A percentile compares a stretch with the other conserved stretches of the same genome.
Conservation (phyloP, 2,113 vertebrate genomes). For the Crotalus helleri region DNA sequence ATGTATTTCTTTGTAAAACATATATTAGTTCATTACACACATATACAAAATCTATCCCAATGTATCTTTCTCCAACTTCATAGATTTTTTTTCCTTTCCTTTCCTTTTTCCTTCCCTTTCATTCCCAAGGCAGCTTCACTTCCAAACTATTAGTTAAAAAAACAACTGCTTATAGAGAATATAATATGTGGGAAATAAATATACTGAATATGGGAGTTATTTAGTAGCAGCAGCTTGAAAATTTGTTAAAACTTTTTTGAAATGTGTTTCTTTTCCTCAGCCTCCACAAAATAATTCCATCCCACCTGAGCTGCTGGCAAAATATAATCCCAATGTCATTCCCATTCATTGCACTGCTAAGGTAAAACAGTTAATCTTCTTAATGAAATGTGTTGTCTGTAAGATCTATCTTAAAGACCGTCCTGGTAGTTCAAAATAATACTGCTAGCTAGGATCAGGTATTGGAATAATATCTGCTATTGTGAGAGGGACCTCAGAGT, state of each 20-base stretch:
- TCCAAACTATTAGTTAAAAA: neutral
- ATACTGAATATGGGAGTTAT: neutral
- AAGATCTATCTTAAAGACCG: neutral
- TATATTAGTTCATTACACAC: no score
- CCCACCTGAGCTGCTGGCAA: conserved; percentile 66
- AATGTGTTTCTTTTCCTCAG: conserved; percentile 62
- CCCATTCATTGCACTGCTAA: conserved; percentile 84
- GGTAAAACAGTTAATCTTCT: conserved; percentile 65
- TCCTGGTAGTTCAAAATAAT: neutral
- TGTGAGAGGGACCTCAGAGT: no score
- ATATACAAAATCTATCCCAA: neutral
- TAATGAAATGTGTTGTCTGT: neutral
- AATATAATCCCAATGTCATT: conserved; percentile 64
- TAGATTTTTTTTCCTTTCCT: neutral
- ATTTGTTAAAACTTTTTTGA: neutral
- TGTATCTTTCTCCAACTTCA: neutral
- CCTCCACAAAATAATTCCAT: conserved; percentile 69
- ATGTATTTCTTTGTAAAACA: no score
- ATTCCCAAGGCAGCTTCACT: neutral
- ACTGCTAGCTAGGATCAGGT: neutral
- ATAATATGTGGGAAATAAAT: neutral
- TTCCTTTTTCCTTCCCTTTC: neutral
- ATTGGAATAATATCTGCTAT: neutral
- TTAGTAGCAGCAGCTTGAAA: neutral
- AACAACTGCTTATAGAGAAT: neutral